These are phyloP conservation scores for Diorhabda carinulata DNA, from an alignment of 1,140 invertebrate genomes.

Conservation along the genomic window DNA sequence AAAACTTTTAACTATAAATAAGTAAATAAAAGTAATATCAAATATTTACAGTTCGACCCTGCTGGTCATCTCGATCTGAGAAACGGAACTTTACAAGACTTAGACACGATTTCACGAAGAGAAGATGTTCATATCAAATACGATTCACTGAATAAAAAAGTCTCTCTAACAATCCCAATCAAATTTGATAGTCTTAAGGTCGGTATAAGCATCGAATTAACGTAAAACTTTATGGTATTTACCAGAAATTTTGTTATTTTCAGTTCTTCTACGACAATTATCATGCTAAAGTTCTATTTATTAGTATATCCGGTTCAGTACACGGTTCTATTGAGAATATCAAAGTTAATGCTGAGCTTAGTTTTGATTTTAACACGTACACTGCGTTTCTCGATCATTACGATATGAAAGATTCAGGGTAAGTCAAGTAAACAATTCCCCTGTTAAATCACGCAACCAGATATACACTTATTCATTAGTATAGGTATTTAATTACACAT, in stretches of 20 bases:
- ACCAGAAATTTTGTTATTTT: not conserved
- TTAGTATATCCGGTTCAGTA: conserved; percentile 19
- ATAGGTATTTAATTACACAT: too few relatives aligned
- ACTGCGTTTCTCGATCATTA: conserved; percentile 17
- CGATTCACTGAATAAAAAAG: not conserved
- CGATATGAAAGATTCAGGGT: conserved; percentile 31
- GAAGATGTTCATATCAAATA: conserved; percentile 7
- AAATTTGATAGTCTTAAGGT: conserved; percentile 6
- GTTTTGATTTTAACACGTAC: conserved; percentile 23
- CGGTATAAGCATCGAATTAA: not conserved
- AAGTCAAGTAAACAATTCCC: not conserved
- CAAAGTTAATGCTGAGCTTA: conserved; percentile 23
- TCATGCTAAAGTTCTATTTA: conserved; percentile 22
- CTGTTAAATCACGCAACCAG: too few relatives aligned
- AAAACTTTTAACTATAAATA: not conserved
- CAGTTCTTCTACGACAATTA: conserved; percentile 25
- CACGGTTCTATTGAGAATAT: conserved; percentile 26
- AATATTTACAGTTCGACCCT: not conserved
- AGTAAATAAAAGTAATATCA: not conserved
- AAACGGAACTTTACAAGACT: conserved; percentile 13
- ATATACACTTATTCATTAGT: too few relatives aligned
- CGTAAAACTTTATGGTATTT: not conserved
- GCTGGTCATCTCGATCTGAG: conserved; percentile 4
- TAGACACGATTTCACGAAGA: conserved; percentile 1
- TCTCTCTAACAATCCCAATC: not conserved